Percentiles rank a stretch among this genome's conserved stretches.
Evolutionary conservation across 2,888 invertebrate species (phyloP).

Genomic region (Nephrotoma flavescens): DNA sequence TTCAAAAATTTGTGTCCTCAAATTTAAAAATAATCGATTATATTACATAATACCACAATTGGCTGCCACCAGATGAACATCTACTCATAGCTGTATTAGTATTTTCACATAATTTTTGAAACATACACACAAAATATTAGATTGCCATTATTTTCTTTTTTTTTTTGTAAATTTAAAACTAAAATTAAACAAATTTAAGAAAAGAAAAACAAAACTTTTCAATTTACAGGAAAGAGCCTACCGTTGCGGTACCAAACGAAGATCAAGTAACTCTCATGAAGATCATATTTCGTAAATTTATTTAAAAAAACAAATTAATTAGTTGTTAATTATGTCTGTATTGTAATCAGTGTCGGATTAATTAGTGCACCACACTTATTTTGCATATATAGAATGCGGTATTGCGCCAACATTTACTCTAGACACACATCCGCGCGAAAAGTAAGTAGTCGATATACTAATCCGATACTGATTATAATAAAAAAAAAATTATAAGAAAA

Average conservation of each 20-base stretch:
- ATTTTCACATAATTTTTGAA: neutral
- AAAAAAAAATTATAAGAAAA: neutral
- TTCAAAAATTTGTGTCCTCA: neutral
- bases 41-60: neutral
- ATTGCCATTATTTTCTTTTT: neutral
- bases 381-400: neutral
- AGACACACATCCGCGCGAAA: neutral
- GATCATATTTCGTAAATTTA: conserved; percentile 7
- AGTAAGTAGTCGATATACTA: neutral
- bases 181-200: neutral
- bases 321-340: neutral
- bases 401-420: neutral
- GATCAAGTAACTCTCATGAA: conserved; percentile 14
- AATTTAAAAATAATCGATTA: neutral
- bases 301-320: neutral
- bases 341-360: neutral
- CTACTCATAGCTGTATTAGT: neutral
- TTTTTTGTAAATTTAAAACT: conserved; percentile 1
- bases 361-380: neutral
- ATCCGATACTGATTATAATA: neutral
- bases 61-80: neutral
- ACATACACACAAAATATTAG: neutral
- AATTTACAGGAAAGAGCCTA: conserved; percentile 15
- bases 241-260: conserved; percentile 15
- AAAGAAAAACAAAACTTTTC: neutral